Base-by-base conservation (phyloP, 2,888 invertebrate species). In the Nebria salina region DNA sequence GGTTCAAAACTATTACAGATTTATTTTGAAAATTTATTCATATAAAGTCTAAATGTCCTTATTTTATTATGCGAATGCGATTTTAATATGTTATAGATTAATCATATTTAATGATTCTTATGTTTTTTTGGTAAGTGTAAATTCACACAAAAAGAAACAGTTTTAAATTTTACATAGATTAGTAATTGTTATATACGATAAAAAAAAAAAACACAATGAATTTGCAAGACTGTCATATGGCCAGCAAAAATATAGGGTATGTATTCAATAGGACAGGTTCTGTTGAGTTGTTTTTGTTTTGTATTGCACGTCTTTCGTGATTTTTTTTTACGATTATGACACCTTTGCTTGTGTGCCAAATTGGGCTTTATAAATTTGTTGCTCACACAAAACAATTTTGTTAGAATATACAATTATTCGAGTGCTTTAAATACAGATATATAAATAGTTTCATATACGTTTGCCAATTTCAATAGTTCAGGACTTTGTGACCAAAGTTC, bases 191-290 rank as follows among this genome's bases (percentile, higher is more conserved):
- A 34, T 72, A 72, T 26, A 26, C 34, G 7, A 13, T 72, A 72
- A 34, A 7, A n/a, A 72, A n/a, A 72, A 26, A 72, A 54, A n/a
- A 34, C 25, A 26, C 25, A 72, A 25, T 25, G 26, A 34, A 25
- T 25, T 72, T 72, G 34, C 72, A 72, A 72, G 72, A 72, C 72
- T 72, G 72, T 72, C 72, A 72, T 72, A 72, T 26, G 72, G 72
- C 72, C 72, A 72, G 72, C 72, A 25, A 72, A 34, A 72, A 72
- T 72, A 26, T 66, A n/a, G 68, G 76, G 76, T 76, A 76, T 76
- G 76, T 76, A 76, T 76, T 26, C 65, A 77, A 54, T 54, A 54
- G 54, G 77, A 77, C 77, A 77, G 77, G 77, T 77, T 77, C 43
- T 77, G 76, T 72, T 72, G 72, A 72, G 34, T 72, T 26, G 13